phyloP scores from a whole-genome alignment of 1,140 invertebrate species.

The Drosophila ohnishii region DNA sequence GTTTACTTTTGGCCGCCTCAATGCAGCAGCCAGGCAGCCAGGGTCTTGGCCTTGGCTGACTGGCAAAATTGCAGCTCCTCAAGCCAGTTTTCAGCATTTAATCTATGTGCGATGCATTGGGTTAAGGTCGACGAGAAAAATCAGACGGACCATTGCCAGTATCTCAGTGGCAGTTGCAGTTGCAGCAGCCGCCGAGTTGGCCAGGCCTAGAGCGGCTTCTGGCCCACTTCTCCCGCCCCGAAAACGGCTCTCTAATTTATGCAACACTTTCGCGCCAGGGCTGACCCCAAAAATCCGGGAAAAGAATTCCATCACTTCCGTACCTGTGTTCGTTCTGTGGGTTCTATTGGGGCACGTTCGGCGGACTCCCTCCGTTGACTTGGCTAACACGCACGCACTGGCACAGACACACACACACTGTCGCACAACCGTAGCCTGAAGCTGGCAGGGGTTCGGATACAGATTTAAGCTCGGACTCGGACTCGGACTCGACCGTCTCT shows the following conservation, averaged over 20 bases:
- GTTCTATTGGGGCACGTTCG: conserved; percentile 1
- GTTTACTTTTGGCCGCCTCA: conserved; percentile 76
- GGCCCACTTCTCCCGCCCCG: conserved; percentile 10
- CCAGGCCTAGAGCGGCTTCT: neutral
- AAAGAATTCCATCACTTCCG: conserved; percentile 56
- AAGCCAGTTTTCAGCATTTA: conserved; percentile 78
- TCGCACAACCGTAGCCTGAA: conserved; percentile 24
- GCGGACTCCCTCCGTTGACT: conserved; percentile 25
- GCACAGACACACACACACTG: conserved; percentile 48
- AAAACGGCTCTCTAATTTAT: conserved; percentile 32
- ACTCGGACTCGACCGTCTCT: conserved; percentile 64
- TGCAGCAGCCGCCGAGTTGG: conserved; percentile 15
- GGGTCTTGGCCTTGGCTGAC: conserved; percentile 73
- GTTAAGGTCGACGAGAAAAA: conserved; percentile 82
- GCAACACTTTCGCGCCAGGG: conserved; percentile 54
- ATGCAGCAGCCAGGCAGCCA: conserved; percentile 67
- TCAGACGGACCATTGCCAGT: conserved; percentile 51
- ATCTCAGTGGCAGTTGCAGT: conserved; percentile 12
- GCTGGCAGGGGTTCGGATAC: conserved; percentile 16
- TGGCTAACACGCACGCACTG: conserved; percentile 33
- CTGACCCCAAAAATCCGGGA: conserved; percentile 6
- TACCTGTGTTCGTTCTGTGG: conserved; percentile 55
- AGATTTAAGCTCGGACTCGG: conserved; percentile 19
- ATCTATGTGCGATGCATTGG: conserved; percentile 79
- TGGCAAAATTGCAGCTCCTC: conserved; percentile 77